phyloP scores from a whole-genome alignment of 2,797 vertebrate species.

The Chelonia mydas region DNA sequence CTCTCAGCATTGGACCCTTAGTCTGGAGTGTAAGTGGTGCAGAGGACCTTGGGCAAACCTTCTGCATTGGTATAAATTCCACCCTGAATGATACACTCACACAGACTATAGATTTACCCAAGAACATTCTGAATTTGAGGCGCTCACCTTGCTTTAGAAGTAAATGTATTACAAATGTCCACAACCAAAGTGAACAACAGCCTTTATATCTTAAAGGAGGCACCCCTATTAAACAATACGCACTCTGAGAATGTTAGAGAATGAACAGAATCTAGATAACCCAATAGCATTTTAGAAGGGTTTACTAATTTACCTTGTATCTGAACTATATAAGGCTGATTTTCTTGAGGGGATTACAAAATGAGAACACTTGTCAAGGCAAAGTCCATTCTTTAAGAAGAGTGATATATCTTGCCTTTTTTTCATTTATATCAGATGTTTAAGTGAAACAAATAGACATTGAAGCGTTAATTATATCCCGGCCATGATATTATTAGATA shows the following conservation, averaged over 20 bases:
- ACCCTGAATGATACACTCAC: background rate
- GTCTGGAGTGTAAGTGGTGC: background rate
- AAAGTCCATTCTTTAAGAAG: background rate
- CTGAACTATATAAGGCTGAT: constrained; percentile 4
- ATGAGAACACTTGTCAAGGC: constrained; percentile 44
- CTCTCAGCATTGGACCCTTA: background rate
- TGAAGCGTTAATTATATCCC: background rate
- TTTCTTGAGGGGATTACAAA: constrained; percentile 64
- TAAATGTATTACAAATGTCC: background rate
- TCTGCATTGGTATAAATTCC: background rate
- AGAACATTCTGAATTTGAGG: background rate
- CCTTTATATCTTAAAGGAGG: background rate
- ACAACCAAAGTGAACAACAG: background rate
- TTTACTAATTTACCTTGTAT: constrained; percentile 61
- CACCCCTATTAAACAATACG: constrained; percentile 28
- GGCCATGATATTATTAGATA: background rate
- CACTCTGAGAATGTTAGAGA: constrained; percentile 41
- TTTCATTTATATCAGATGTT: background rate
- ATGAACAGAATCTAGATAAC: constrained; percentile 35
- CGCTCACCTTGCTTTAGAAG: background rate
- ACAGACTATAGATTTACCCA: background rate
- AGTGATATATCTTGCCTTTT: background rate
- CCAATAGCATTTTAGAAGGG: constrained; percentile 24
- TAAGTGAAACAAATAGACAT: background rate
- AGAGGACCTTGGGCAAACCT: background rate